phyloP scores from a whole-genome alignment of 2,888 invertebrate species.

The Crossocerus cetratus region DNA sequence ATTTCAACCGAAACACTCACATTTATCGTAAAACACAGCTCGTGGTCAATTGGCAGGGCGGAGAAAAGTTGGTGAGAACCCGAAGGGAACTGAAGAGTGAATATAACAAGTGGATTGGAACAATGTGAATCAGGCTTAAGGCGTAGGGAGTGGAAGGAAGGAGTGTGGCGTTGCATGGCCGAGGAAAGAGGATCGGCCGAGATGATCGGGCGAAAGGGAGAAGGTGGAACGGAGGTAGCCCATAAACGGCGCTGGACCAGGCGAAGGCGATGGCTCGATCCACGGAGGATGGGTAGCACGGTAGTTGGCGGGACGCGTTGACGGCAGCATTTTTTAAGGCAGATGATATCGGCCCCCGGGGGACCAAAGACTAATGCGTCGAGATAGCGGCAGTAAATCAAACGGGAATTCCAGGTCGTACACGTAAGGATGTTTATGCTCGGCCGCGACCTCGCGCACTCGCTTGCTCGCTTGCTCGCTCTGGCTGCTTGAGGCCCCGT shows the following conservation, averaged over 20 bases:
- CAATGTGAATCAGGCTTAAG: too few relatives aligned
- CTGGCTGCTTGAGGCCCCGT: slow-evolving; percentile 15
- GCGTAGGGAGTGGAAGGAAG: too few relatives aligned
- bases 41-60: background rate
- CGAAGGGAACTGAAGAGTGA: background rate
- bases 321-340: slow-evolving; percentile 70
- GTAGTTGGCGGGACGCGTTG: slow-evolving; percentile 66
- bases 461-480: slow-evolving; percentile 17
- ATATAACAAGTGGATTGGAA: too few relatives aligned
- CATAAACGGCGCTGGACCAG: slow-evolving; percentile 41
- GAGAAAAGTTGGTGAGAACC: background rate
- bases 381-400: slow-evolving; percentile 73
- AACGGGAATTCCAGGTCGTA: slow-evolving; percentile 64
- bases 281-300: slow-evolving; percentile 64
- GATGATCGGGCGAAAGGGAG: slow-evolving; percentile 12
- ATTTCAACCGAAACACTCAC: too few relatives aligned
- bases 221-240: slow-evolving; percentile 24
- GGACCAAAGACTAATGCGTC: slow-evolving; percentile 70
- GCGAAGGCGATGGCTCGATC: slow-evolving; percentile 45
- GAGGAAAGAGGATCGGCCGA: slow-evolving; percentile 18
- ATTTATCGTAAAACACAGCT: background rate
- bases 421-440: slow-evolving; percentile 61
- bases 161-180: background rate
- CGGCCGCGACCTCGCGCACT: slow-evolving; percentile 53
- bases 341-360: slow-evolving; percentile 70